Percentiles rank a stretch among this genome's conserved stretches.
Conservation (phyloP, 2,888 invertebrate species). For the Melanostoma scalare region DNA sequence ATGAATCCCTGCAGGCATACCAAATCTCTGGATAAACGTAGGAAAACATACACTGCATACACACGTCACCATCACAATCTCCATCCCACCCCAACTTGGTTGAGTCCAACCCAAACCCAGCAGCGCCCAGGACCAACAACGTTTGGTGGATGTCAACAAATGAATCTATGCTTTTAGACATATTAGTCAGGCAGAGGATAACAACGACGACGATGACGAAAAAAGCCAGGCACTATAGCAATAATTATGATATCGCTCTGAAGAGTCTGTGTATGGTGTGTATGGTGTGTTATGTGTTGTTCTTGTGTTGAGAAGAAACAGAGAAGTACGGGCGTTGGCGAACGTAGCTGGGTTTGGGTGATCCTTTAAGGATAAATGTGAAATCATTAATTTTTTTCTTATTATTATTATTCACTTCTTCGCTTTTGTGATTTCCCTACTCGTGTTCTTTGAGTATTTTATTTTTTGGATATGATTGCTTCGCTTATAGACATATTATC, state of each 20-base stretch:
- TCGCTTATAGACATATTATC: constrained; percentile 36
- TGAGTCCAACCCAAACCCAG: neutral
- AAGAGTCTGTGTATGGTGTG: constrained; percentile 28
- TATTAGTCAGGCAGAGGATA: constrained; percentile 63
- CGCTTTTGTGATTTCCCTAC: constrained; percentile 31
- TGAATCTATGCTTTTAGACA: constrained; percentile 73
- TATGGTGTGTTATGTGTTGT: constrained; percentile 5
- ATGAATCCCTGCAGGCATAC: constrained; percentile 56
- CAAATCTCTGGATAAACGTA: constrained; percentile 41
- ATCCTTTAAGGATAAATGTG: constrained; percentile 62
- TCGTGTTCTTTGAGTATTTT: constrained; percentile 27
- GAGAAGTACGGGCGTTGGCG: constrained; percentile 4
- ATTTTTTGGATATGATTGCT: constrained; percentile 44
- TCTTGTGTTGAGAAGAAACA: neutral
- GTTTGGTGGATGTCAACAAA: constrained; percentile 64
- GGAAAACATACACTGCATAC: constrained; percentile 12
- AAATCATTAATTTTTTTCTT: constrained; percentile 65
- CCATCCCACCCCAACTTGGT: neutral
- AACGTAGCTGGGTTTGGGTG: constrained; percentile 24
- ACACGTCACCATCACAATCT: constrained; percentile 7
- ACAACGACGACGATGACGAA: constrained; percentile 43
- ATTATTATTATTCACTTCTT: constrained; percentile 43
- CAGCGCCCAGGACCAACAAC: constrained; percentile 6
- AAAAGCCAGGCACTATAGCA: constrained; percentile 62
- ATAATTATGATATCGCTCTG: constrained; percentile 69